A percentile compares a stretch with the other conserved stretches of the same genome.
These are phyloP conservation scores for Pseudanteris insignis DNA, from an alignment of 2,888 invertebrate species.

Conservation along the genomic window DNA sequence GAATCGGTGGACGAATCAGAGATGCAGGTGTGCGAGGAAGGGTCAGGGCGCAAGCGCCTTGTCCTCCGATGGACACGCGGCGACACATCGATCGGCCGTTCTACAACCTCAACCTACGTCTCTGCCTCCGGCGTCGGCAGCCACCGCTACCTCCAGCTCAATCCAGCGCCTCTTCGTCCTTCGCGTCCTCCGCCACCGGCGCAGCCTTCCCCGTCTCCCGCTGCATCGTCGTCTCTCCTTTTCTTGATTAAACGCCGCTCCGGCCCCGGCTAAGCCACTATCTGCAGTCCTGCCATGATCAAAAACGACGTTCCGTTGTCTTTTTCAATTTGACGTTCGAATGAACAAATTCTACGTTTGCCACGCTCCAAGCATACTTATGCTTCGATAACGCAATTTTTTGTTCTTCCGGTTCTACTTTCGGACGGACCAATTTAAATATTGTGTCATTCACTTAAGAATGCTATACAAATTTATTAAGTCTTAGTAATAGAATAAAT, in stretches of 20 bases:
- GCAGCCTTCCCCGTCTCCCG: slow-evolving; percentile 32
- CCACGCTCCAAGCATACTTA: no score
- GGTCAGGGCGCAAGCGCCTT: slow-evolving; percentile 61
- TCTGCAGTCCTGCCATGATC: slow-evolving; percentile 28
- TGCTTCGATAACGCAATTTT: no score
- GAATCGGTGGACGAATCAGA: slow-evolving; percentile 58
- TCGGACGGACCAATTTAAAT: no score
- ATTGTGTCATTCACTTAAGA: no score
- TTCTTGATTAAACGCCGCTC: slow-evolving; percentile 57
- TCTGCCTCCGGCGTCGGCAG: slow-evolving; percentile 41
- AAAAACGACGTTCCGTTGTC: slow-evolving; percentile 36
- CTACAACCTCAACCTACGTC: slow-evolving; percentile 55
- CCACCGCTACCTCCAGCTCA: slow-evolving; percentile 41
- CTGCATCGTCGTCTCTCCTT: slow-evolving; percentile 50
- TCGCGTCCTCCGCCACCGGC: slow-evolving; percentile 23
- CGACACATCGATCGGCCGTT: slow-evolving; percentile 64
- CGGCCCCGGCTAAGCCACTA: slow-evolving; percentile 45
- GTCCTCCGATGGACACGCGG: slow-evolving; percentile 60
- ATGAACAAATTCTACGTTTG: slow-evolving; percentile 22
- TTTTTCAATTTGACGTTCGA: slow-evolving; percentile 29
- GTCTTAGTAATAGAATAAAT: no score
- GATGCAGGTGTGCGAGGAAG: slow-evolving; percentile 48
- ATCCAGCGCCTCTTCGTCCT: slow-evolving; percentile 45
- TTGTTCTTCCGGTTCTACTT: no score
- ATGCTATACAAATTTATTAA: no score